Conservation (phyloP, 2,888 invertebrate genomes). For the Apamea anceps region DNA sequence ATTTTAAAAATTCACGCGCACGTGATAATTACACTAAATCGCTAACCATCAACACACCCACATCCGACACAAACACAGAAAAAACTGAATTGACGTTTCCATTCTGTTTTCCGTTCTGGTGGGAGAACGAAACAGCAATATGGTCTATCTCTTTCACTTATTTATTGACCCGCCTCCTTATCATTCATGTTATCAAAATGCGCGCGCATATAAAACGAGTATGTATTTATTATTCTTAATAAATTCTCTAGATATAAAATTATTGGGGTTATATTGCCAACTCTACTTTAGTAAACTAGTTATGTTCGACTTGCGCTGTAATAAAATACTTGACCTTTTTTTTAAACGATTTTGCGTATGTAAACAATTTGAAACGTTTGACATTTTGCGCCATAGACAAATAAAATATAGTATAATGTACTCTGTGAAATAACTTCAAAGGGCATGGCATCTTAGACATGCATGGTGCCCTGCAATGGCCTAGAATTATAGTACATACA, state of each 20-base stretch:
- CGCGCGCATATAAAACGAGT: constrained; percentile 72
- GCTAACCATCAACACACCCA: constrained; percentile 74
- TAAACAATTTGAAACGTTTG: constrained; percentile 21
- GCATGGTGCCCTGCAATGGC: not conserved
- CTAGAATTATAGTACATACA: not conserved
- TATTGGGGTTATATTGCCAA: not conserved
- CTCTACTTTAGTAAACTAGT: not conserved
- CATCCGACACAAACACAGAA: constrained; percentile 71
- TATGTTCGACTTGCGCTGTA: not conserved
- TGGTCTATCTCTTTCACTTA: constrained; percentile 73
- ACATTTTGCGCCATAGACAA: constrained; percentile 42
- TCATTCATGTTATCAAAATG: constrained; percentile 73
- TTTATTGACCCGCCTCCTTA: constrained; percentile 82
- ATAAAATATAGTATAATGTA: no score
- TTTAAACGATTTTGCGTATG: not conserved
- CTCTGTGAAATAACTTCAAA: not conserved
- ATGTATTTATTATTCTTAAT: not conserved
- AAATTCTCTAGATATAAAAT: not conserved
- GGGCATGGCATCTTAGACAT: not conserved
- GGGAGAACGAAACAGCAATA: constrained; percentile 72
- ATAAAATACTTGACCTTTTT: not conserved
- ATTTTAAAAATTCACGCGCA: constrained; percentile 70
- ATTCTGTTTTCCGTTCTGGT: constrained; percentile 54
- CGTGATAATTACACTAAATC: constrained; percentile 75
- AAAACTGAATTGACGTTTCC: constrained; percentile 75